These are phyloP conservation scores for Tupaia chinensis DNA, from an alignment of 2,113 vertebrate species.

Conservation along the genomic window DNA sequence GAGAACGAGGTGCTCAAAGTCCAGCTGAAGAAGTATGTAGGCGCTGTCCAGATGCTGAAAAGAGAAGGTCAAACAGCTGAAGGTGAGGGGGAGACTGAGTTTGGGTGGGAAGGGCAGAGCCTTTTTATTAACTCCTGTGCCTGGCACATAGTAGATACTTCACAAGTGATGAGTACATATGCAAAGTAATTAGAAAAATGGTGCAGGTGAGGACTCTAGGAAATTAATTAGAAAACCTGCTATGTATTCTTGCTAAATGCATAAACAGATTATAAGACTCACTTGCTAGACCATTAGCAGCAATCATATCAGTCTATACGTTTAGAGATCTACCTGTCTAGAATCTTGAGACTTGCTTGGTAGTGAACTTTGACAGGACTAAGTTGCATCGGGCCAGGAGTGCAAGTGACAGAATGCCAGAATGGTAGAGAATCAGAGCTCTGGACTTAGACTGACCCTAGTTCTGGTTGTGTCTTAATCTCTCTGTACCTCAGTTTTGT, in stretches of 20 bases:
- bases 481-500: background rate
- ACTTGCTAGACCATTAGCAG: background rate
- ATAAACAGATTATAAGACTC: background rate
- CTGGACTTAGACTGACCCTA: background rate
- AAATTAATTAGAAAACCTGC: background rate
- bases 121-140: background rate
- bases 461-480: background rate
- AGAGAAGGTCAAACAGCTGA: conserved; percentile 94
- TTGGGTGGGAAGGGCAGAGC: accelerated
- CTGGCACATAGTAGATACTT: background rate
- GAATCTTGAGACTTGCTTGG: background rate
- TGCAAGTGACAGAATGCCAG: background rate
- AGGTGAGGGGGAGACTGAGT: conserved; percentile 87
- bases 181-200: background rate
- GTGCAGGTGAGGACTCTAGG: background rate
- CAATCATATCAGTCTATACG: background rate
- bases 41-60: conserved; percentile 99
- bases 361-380: background rate
- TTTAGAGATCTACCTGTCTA: background rate
- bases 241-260: background rate
- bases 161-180: accelerated
- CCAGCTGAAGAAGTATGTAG: conserved; percentile 99
- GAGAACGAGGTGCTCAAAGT: conserved; percentile 99
- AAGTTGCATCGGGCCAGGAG: background rate
- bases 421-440: background rate